Base-by-base conservation (phyloP, 1,140 invertebrate genomes). In the Mercenaria mercenaria region DNA sequence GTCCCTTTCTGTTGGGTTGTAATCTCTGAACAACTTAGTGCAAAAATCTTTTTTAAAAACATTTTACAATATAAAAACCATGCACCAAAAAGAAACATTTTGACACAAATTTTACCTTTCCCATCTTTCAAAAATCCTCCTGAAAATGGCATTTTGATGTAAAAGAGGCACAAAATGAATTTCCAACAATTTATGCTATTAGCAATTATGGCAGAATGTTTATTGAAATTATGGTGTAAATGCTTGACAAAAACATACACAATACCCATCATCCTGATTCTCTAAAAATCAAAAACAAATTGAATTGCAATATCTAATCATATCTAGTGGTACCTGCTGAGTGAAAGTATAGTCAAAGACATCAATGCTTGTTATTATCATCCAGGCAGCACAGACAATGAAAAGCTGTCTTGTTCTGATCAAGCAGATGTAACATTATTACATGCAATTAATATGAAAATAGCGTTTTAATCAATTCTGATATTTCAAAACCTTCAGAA, bases 51-150 rank as follows among this genome's bases (percentile, higher is more conserved):
- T 37, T n/a, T 10, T 29, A 39, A 72, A 20, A 18, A 8, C 32
- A 72, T 20, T n/a, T 39, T 37, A 72, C 67, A 72, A 72, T 39
- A 72, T 20, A 37, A 72, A 72, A 64, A 67, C 32, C 61, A 34
- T 67, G 61, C 61, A 67, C 61, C 61, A 67, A 67, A n/a, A 67
- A 67, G 23, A 72, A 64, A 72, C 29, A 29, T 72, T 41, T 1
- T 72, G 67, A 72, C 67, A 72, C 23, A 69, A 34, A 82, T 34
- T 72, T 74, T 85, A 85, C 83, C 83, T 85, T 72, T 85, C 26
- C 83, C 83, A 39, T 85, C 69, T 56, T 83, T 83, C 39, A 83
- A 61, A 83, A 83, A 83, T 64, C 81, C 81, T 52, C 64, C 81
- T 83, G 81, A 69, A 83, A 83, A 52, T 79, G 56, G n/a, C 76